Percentiles rank a stretch among this genome's conserved stretches.
Conservation (phyloP, 1,140 invertebrate genomes). For the Lysiphlebus fabarum region DNA sequence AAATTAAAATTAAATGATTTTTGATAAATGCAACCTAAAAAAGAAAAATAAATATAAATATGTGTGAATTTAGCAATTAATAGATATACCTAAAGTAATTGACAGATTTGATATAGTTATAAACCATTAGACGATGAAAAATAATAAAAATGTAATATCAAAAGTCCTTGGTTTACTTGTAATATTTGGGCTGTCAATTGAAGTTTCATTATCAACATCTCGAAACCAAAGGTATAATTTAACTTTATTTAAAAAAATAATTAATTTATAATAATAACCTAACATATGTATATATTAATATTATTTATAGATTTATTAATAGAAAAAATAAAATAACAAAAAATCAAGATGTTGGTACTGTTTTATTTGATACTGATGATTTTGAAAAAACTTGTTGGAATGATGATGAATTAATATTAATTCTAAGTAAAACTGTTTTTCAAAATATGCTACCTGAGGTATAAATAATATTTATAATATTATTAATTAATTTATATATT, state of each 20-base stretch:
- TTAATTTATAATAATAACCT: conserved; percentile 2
- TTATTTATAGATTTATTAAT: neutral
- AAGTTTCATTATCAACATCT: neutral
- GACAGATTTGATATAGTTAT: no score
- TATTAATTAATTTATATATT: conserved; percentile 1
- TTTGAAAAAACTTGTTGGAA: conserved; percentile 40
- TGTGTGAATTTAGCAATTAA: no score
- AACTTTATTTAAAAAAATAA: neutral
- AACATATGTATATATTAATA: neutral
- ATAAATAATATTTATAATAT: conserved; percentile 3
- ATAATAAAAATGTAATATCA: conserved; percentile 2
- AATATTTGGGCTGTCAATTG: conserved; percentile 1
- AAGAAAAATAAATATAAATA: no score
- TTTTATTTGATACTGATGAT: conserved; percentile 42
- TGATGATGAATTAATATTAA: conserved; percentile 38
- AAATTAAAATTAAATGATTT: no score
- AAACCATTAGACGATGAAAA: conserved; percentile 4
- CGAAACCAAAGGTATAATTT: conserved; percentile 3
- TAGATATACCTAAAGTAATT: no score
- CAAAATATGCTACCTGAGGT: conserved; percentile 46
- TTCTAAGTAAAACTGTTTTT: conserved; percentile 40
- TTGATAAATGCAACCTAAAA: no score
- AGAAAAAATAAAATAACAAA: conserved; percentile 13
- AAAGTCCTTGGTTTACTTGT: neutral
- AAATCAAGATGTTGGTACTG: conserved; percentile 37